Percentiles rank a stretch among this genome's conserved stretches.
These are phyloP conservation scores for Turdus rufiventris DNA, from an alignment of 2,113 vertebrate genomes.

Conservation along the genomic window DNA sequence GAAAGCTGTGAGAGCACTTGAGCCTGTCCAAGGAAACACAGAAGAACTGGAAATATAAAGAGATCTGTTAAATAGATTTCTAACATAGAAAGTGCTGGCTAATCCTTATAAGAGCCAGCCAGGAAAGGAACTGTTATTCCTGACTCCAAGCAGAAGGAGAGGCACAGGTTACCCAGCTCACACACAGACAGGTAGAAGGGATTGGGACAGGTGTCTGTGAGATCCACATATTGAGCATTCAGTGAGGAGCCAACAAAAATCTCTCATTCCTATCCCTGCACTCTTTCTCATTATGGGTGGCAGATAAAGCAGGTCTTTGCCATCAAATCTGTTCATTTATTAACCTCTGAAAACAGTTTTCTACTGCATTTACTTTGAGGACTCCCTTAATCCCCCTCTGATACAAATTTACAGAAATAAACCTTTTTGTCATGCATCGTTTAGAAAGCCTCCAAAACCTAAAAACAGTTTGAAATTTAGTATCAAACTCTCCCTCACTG, in stretches of 20 bases:
- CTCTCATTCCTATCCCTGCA: not conserved
- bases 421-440: not conserved
- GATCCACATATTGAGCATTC: not conserved
- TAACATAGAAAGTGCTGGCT: not conserved
- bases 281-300: not conserved
- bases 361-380: not conserved
- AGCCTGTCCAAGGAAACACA: not conserved
- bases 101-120: not conserved
- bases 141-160: not conserved
- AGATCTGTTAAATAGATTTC: not conserved
- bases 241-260: not conserved
- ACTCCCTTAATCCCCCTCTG: not conserved
- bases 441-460: not conserved
- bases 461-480: not conserved
- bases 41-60: not conserved
- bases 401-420: not conserved
- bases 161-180: not conserved
- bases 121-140: not conserved
- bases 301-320: not conserved
- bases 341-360: not conserved
- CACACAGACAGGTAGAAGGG: not conserved
- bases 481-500: not conserved
- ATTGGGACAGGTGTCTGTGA: not conserved
- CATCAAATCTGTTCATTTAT: not conserved
- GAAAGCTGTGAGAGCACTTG: not conserved